Evolutionary conservation across 2,113 vertebrate genomes (phyloP).

Genomic region (Accipiter virgatus): DNA sequence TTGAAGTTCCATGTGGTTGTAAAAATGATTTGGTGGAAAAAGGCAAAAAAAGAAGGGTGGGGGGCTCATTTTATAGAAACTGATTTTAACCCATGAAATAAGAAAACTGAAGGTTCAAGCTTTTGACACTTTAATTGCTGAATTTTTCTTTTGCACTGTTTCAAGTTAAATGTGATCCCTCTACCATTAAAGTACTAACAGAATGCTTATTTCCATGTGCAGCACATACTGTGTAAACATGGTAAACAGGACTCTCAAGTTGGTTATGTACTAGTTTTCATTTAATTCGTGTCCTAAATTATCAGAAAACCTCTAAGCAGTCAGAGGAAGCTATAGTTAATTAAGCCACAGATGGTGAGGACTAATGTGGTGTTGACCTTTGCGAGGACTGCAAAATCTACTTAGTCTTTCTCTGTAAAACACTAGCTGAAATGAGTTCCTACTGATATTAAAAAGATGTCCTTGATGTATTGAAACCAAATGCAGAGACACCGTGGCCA

Average conservation of each 20-base stretch:
- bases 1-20: neutral
- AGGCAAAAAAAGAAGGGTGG: accelerated
- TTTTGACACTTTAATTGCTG: neutral
- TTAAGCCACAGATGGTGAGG: conserved; percentile 68
- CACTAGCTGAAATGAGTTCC: conserved; percentile 48
- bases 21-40: neutral
- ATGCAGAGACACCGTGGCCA: neutral
- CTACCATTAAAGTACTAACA: neutral
- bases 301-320: conserved; percentile 59
- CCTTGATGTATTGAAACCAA: neutral
- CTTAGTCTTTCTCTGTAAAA: conserved; percentile 59
- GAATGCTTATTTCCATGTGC: neutral
- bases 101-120: neutral
- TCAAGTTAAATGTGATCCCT: neutral
- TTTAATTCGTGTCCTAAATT: conserved; percentile 61
- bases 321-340: conserved; percentile 66
- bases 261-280: conserved; percentile 25
- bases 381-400: conserved; percentile 55
- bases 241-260: neutral
- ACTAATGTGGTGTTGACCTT: conserved; percentile 66
- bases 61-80: neutral
- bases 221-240: neutral
- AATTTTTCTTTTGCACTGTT: neutral
- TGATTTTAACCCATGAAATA: neutral
- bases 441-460: neutral